Base-by-base conservation (phyloP, 2,797 vertebrate genomes). In the Cossypha polioptera region DNA sequence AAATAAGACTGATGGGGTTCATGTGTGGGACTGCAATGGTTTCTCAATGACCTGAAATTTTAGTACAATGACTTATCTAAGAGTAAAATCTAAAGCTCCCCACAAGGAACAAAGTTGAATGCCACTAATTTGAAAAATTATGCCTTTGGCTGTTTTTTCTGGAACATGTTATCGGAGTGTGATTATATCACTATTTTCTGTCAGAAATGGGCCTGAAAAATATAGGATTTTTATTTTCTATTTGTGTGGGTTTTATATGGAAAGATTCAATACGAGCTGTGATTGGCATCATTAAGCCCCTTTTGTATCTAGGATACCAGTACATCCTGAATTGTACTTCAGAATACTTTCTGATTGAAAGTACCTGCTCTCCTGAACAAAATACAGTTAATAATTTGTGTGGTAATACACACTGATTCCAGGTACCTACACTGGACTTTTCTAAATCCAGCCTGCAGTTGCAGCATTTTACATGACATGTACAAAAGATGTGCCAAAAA, bases 101-200 rank as follows among this genome's bases (percentile, higher is more conserved):
- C 9, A 13, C 43, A 67, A 78, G 74, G 77, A 88, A 47, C 47
- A 63, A 79, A 63, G 63, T 48, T 71, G 63, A 94, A 93, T 90
- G 54, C 38, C 55, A 58, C 86, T 94, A 88, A 94, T 95, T 96
- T 92, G 28, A 95, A 77, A 94, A 95, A 97, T 96, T 87, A 94
- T 74, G 74, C 59, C 77, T 90, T 77, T 79, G 65, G 36, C 63
- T 72, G 53, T 35, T 90, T 92, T 92, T 76, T 88, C 77, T 90
- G 62, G 63, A 94, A 92, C 8, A 0, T 54, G 73, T 76, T 82
- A 59, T 82, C 83, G 71, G 48, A 90, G 33, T 77, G 45, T 11
- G 5, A 88, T 93, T 95, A 81, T 92, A 92, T 90, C 57, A 74
- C 45, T 92, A 55, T 88, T 95, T 95, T 84, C 74, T 87, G 86